phyloP scores from a whole-genome alignment of 2,113 vertebrate genomes.

The Machaerirhynchus nigripectus region DNA sequence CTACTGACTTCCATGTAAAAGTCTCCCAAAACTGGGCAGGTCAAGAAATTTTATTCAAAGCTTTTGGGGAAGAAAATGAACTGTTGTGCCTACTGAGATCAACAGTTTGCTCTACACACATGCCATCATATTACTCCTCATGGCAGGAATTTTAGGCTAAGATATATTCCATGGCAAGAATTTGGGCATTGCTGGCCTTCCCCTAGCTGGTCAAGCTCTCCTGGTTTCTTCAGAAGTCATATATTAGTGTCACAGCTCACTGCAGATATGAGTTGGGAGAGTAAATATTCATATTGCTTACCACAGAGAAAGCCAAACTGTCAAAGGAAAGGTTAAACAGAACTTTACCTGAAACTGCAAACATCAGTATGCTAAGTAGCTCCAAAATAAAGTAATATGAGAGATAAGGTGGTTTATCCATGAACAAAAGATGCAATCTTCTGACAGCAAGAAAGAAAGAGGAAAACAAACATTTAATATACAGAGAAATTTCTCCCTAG shows the following conservation, averaged over 20 bases:
- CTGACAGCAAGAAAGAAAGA: neutral
- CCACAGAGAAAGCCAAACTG: neutral
- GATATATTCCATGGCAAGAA: neutral
- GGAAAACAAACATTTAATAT: neutral
- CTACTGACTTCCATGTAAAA: neutral
- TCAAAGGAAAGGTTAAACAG: neutral
- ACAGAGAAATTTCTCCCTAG: neutral
- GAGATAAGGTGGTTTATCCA: neutral
- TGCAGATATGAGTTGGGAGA: neutral
- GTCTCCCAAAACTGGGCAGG: neutral
- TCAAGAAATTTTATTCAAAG: neutral
- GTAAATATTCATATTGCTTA: neutral
- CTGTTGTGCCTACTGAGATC: neutral
- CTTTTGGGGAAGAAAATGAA: neutral
- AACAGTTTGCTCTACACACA: neutral
- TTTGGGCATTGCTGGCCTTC: neutral
- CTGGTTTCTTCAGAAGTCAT: neutral
- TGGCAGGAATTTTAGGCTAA: neutral
- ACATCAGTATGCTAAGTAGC: neutral
- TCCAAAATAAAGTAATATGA: neutral
- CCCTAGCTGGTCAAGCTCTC: neutral
- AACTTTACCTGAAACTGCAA: neutral
- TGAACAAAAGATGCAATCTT: neutral
- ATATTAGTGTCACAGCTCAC: neutral
- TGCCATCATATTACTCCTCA: neutral